Base-by-base conservation (phyloP, 2,113 vertebrate species). In the Notarius quadriscutis region DNA sequence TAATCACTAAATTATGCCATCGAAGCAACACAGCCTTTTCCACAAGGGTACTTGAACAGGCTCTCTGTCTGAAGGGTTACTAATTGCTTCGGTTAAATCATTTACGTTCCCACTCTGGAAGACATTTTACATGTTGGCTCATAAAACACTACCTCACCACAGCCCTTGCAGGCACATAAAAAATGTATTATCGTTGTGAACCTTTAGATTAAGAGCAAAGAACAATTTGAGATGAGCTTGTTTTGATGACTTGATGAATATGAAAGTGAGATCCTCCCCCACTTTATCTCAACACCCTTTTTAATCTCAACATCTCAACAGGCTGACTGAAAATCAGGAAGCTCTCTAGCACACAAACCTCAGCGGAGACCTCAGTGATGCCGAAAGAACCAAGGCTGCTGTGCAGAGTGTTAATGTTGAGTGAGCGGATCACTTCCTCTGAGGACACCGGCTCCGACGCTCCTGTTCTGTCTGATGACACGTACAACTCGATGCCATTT, bases 401-500 rank as follows among this genome's bases (percentile, higher is more conserved):
- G 62, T 97, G 97, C 41, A 99, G 95, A 82, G 96, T 91, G 90
- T 97, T 93, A 92, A 96, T 94, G 87, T 99, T 97, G 83, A 99
- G 97, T 2, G 97, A 97, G n/a, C 93, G 96, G 83, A 99, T 94
- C 78, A 98, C 96, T 91, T 99, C 97, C 78, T 97, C 96, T 3
- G 97, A 96, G 0, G 96, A 94, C 55, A 97, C 93, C 0, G 95
- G 95, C 63, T 97, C 96, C 0, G 95, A 92, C 86, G 92, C 87
- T 20, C 96, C 97, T 81, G 92, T 91, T 91, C 96, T 96, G 87
- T 93, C 94, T 71, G 96, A 97, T 71, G 96, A 97, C 89, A 98
- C 97, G n/a, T 97, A 99, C 41, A 99, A 93, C 89, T 99, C 97
- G 27, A 99, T 94, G 86, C 96, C 96, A 90, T 97, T 98, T 93